Evolutionary conservation across 2,888 invertebrate species (phyloP), one percentile per base, ranked within the genome.

Genomic region (Chaetogeoica ovagalla): DNA sequence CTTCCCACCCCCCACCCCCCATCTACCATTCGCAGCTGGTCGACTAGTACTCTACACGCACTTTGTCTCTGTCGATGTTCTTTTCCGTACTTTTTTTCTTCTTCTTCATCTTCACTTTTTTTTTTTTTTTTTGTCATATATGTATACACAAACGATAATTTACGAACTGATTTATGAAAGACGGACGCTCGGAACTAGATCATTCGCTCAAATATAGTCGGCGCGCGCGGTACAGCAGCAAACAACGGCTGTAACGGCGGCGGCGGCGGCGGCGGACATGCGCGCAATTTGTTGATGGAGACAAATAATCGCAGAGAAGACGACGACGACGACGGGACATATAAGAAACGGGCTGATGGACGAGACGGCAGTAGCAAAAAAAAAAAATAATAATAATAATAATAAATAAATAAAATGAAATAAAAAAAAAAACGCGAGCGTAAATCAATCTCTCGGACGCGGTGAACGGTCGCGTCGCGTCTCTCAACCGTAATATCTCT

Each of bases 281-380:
- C 19, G 21, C 48, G 76, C 76, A 76, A 76, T 76, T 76, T 76
- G 76, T 76, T 76, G 76, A 76, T 76, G 76, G 76, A 76, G 76
- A 76, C 76, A 76, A 76, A 76, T 76, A 76, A 68, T 76, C 76
- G 68, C n/a, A n/a, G 57, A 43, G 66, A 15, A 65, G 48, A 72
- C 48, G 48, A 68, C 70, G 68, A 68, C 70, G 55, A n/a, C 71
- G 37, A 62, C 70, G 60, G n/a, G 48, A 30, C 19, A n/a, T 30
- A 30, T 30, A 30, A 30, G 69, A 57, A 11, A 9, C 57, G 48
- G 59, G 66, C 57, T 66, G 59, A 76, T 43, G 39, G 52, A 37
- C 21, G 17, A 30, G 59, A 66, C 68, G 68, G 30, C 43, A 19
- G 39, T 15, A 30, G n/a, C 3, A 30, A n/a, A 57, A 17, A 9